Evolutionary conservation across 2,113 vertebrate genomes (phyloP), one percentile per base, ranked within the genome.

Genomic region (Corythornis cristatus): DNA sequence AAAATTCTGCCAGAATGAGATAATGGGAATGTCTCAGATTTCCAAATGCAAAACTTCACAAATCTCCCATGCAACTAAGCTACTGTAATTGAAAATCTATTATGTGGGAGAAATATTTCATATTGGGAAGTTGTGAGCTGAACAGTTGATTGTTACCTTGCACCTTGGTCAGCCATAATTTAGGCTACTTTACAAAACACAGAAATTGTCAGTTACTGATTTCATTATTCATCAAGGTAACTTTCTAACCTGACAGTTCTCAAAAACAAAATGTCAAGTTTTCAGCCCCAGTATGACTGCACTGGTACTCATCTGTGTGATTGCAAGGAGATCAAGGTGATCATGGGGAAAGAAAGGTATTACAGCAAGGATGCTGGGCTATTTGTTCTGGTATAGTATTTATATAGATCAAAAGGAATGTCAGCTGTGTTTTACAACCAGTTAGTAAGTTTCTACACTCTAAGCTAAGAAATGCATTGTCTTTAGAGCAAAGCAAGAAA

Each of bases 51-150:
- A 58, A 91, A 82, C 71, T 72, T 95, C 65, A 94, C 64, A 88
- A 86, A 33, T 60, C 35, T 89, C 51, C 83, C 56, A 31, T 62
- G 54, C 51, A 75, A 89, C 48, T 77, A 79, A 95, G 72, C 72
- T 94, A 72, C 81, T 83, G 82, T 88, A 65, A 35, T 43, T 89
- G 21, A 93, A 96, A 95, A 92, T 78, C 43, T 89, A 42, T 93
- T 83, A 42, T 94, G 93, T 89, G 45, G 62, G 95, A 72, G 33
- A 95, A 88, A 37, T 86, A 91, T 61, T 93, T 95, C 17, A 31
- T 84, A 86, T 57, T 61, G 22, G 17, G 15, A 90, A 58, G 37
- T 71, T 88, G 50, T 67, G 83, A 93, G 54, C 54, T 76, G 48
- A 93, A 43, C 40, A 91, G 13, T 48, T 90, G 74, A 6, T 60